These are phyloP conservation scores for Ceratina japonica DNA, from an alignment of 1,140 invertebrate species.

Conservation along the genomic window DNA sequence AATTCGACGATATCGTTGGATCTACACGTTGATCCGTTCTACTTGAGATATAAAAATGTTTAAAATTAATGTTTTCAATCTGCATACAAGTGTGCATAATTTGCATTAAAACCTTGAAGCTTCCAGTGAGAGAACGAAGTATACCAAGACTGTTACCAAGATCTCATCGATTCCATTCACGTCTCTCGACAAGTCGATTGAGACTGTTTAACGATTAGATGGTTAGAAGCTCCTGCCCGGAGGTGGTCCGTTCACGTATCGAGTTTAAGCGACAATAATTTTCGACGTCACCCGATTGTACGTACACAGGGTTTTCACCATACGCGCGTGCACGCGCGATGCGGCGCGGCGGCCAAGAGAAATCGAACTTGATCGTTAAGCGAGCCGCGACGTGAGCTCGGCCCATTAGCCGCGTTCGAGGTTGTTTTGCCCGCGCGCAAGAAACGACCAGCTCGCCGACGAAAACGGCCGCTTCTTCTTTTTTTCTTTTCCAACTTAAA, in stretches of 20 bases:
- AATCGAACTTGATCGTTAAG: constrained; percentile 78
- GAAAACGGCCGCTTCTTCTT: not conserved
- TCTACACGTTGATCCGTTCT: no score
- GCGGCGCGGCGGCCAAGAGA: constrained; percentile 73
- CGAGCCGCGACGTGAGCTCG: constrained; percentile 72
- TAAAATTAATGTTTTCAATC: no score
- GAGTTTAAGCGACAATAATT: constrained; percentile 51
- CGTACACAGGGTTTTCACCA: constrained; percentile 66
- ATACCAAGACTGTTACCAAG: no score
- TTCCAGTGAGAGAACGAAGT: no score
- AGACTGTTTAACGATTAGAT: no score
- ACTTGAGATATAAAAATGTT: no score
- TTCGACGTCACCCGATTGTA: constrained; percentile 62
- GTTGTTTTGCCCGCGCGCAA: constrained; percentile 35
- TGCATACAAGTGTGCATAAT: no score
- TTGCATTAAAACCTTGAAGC: no score
- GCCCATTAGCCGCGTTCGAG: constrained; percentile 73
- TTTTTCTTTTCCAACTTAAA: no score
- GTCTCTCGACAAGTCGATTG: no score
- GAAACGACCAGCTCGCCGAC: not conserved
- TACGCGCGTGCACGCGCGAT: constrained; percentile 57
- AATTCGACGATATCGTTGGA: no score
- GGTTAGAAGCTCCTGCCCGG: not conserved
- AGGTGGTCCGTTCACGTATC: constrained; percentile 31
- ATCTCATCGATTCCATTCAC: no score